phyloP scores from a whole-genome alignment of 2,113 vertebrate species.

The Elephas maximus region DNA sequence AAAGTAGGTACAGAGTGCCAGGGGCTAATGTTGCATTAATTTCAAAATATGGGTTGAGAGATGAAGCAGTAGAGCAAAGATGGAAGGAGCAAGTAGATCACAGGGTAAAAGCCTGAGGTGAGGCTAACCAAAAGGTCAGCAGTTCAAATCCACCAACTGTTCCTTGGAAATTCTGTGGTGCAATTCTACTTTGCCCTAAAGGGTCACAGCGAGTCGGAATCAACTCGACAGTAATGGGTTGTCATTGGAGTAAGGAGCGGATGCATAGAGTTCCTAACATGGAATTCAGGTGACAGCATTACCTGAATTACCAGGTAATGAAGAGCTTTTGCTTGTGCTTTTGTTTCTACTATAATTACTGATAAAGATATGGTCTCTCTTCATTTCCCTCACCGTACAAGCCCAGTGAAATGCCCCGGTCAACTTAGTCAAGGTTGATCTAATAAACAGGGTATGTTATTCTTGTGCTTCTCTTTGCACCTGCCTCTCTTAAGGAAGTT shows the following conservation, averaged over 20 bases:
- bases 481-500: neutral
- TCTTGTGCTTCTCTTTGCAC: rapidly evolving
- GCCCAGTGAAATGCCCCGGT: neutral
- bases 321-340: neutral
- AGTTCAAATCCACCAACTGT: too few species aligned
- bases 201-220: too few species aligned
- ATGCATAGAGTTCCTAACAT: neutral
- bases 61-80: neutral
- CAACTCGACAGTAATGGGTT: neutral
- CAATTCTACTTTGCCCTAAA: too few species aligned
- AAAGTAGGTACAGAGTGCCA: neutral
- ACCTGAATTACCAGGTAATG: neutral
- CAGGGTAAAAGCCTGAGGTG: neutral
- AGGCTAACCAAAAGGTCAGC: too few species aligned
- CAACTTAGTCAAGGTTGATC: neutral
- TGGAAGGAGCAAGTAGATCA: neutral
- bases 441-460: neutral
- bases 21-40: neutral
- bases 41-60: neutral
- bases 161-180: too few species aligned
- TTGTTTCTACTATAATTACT: neutral
- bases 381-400: neutral
- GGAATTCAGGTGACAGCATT: neutral
- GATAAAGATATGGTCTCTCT: neutral
- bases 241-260: neutral